Evolutionary conservation across 2,888 invertebrate genomes (phyloP), one percentile per base, ranked within the genome.

Genomic region (Pterostichus niger): DNA sequence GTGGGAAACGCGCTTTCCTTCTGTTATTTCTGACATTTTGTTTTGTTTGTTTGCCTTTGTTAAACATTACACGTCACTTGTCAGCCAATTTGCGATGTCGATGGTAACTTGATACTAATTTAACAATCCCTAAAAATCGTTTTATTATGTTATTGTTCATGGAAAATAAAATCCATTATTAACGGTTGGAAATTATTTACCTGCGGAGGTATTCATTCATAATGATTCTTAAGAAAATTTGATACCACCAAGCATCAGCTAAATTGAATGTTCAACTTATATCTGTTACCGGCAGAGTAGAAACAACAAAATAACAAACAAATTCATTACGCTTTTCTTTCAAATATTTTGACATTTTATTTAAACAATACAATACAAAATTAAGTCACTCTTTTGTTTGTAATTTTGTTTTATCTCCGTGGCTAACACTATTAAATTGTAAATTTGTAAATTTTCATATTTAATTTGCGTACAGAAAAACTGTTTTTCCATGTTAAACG

Each of bases 51-150:
- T 78, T 78, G 56, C 78, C 49, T 24, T 78, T 73, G 73, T 46
- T 49, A 73, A 73, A 73, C 49, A 73, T 78, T 59, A 46, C 52
- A 78, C 78, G 78, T 78, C 78, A 78, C 78, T 78, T 78, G 78
- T 78, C 78, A 78, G 59, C 44, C 10, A n/a, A 61, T 78, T 78
- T 78, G 78, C 78, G 61, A 78, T 73, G 71, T 40, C 44, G 10
- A 13, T 17, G 56, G 77, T 78, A 78, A 78, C 46, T 44, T 78
- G 78, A 78, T 78, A 78, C 61, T 78, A 78, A 78, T 78, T 78
- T 78, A 78, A 56, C 75, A 31, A 75, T 75, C 33, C 33, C 35
- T 24, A 59, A 3, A 6, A 31, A 40, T 40, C 40, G 40, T 40
- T 40, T 40, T 59, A 24, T 59, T 59, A 31, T 11, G 59, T 6